Percentiles rank a stretch among this genome's conserved stretches.
Evolutionary conservation across 2,113 vertebrate species (phyloP).

Genomic region (Sialia sialis): DNA sequence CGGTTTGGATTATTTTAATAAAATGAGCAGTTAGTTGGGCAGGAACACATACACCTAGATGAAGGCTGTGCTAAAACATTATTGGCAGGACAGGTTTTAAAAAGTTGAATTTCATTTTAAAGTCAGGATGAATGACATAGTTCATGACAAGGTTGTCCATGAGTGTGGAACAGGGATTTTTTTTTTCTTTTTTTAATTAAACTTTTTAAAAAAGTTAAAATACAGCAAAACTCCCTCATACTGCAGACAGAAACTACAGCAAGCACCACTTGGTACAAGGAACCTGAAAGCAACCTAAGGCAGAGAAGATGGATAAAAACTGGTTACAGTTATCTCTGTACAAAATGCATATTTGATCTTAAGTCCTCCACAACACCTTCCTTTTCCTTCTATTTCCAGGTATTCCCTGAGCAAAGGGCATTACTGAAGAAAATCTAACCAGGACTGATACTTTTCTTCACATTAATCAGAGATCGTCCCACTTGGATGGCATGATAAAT

Average conservation of each 20-base stretch:
- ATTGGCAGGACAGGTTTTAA: not conserved
- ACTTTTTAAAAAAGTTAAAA: not conserved
- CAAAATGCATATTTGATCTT: not conserved
- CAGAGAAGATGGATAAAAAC: not conserved
- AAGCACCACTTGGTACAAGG: not conserved
- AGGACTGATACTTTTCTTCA: not conserved
- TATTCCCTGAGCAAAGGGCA: not conserved
- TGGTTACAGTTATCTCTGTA: not conserved
- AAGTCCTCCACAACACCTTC: not conserved
- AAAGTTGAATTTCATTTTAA: not conserved
- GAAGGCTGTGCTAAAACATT: not conserved
- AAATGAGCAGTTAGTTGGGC: not conserved
- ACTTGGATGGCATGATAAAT: conserved; percentile 19
- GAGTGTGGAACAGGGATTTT: not conserved
- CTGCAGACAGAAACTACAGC: not conserved
- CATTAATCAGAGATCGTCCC: conserved; percentile 37
- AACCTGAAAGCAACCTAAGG: not conserved
- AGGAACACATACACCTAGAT: not conserved
- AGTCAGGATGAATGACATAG: not conserved
- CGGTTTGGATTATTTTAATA: fast-evolving
- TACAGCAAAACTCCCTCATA: not conserved
- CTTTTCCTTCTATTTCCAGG: not conserved
- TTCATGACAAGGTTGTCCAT: not conserved
- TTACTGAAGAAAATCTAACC: conserved; percentile 5
- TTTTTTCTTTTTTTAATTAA: not conserved